These are phyloP conservation scores for Brachionus rotundiformis DNA, from an alignment of 1,140 invertebrate genomes.

Conservation along the genomic window DNA sequence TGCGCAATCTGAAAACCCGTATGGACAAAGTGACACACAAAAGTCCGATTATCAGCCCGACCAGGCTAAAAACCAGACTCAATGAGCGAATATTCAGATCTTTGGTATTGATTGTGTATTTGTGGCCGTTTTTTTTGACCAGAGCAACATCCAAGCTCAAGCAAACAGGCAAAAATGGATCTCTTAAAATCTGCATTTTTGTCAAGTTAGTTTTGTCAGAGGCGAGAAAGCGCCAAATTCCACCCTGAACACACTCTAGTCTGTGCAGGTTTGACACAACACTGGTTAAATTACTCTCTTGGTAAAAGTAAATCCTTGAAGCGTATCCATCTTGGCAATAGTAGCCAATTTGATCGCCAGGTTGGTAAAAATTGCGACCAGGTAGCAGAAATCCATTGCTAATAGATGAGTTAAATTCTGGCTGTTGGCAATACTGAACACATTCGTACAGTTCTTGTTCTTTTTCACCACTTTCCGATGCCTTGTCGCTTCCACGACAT, in stretches of 20 bases:
- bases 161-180: not conserved
- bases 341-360: not conserved
- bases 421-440: not conserved
- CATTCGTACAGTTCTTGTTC: not conserved
- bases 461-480: not conserved
- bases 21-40: not conserved
- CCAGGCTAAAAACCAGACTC: not conserved
- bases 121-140: not conserved
- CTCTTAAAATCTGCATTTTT: not conserved
- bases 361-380: not conserved
- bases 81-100: not conserved
- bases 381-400: slow-evolving; percentile 5
- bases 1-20: not conserved
- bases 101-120: not conserved
- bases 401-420: not conserved
- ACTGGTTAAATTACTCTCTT: not conserved
- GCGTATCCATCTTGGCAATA: slow-evolving; percentile 19
- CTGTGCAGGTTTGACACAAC: not conserved
- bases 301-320: not conserved
- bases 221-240: not conserved
- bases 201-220: not conserved
- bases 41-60: not conserved
- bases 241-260: not conserved
- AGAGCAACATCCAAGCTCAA: not conserved
- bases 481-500: not conserved